phyloP scores from a whole-genome alignment of 2,113 vertebrate genomes.

The Campylomormyrus tamandua region DNA sequence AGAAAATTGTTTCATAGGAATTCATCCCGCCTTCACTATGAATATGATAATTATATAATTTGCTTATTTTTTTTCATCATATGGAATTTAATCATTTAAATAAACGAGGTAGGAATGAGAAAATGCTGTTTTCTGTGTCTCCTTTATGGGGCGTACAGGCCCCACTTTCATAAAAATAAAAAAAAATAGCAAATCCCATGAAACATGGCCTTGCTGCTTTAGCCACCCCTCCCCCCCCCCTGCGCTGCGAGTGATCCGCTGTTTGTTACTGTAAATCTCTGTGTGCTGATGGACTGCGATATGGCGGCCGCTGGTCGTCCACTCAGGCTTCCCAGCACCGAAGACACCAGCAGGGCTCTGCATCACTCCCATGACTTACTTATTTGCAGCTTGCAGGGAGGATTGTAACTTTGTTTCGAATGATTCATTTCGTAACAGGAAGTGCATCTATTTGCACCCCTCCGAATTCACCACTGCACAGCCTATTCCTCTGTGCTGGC shows the following conservation, averaged over 20 bases:
- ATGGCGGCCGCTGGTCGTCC: neutral
- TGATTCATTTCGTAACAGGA: neutral
- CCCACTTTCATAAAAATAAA: neutral
- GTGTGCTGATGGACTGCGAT: neutral
- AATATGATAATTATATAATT: slow-evolving; percentile 53
- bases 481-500: neutral
- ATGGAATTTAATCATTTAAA: slow-evolving; percentile 56
- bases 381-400: neutral
- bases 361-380: neutral
- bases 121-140: slow-evolving; percentile 50
- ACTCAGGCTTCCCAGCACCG: neutral
- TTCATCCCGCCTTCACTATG: slow-evolving; percentile 49
- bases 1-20: slow-evolving; percentile 49
- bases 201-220: neutral
- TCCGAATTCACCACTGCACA: neutral
- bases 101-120: slow-evolving; percentile 54
- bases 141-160: neutral
- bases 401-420: neutral
- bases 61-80: slow-evolving; percentile 40
- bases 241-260: neutral
- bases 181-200: neutral
- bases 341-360: neutral
- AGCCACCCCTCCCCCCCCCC: neutral
- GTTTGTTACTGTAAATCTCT: neutral
- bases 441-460: neutral